phyloP scores from a whole-genome alignment of 2,797 vertebrate species.

The Chelidonichthys spinosus region DNA sequence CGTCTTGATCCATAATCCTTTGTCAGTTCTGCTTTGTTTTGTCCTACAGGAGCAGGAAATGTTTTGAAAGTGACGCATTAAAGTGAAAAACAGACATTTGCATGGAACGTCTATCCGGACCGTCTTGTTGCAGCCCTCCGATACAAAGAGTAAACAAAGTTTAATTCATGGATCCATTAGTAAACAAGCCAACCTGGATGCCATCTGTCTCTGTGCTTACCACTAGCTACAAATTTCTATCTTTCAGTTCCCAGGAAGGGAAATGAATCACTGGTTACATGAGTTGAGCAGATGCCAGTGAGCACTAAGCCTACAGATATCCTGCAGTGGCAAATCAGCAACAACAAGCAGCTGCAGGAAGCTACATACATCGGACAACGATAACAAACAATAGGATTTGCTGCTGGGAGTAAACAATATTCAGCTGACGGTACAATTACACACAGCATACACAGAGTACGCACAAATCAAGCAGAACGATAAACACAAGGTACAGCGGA shows the following conservation, averaged over 20 bases:
- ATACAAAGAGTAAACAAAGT: slow-evolving; percentile 40
- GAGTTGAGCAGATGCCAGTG: slow-evolving; percentile 63
- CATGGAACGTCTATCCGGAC: neutral
- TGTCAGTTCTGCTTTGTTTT: neutral
- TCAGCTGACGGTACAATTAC: slow-evolving; percentile 45
- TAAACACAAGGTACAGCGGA: slow-evolving; percentile 9
- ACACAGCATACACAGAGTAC: slow-evolving; percentile 6
- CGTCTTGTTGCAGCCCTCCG: neutral
- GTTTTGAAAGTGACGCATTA: neutral
- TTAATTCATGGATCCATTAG: slow-evolving; percentile 41
- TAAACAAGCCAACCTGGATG: slow-evolving; percentile 47
- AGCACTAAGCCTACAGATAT: slow-evolving; percentile 47
- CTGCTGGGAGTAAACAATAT: slow-evolving; percentile 41
- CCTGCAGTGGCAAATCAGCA: slow-evolving; percentile 49
- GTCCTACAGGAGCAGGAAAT: neutral
- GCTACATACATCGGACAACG: slow-evolving; percentile 42
- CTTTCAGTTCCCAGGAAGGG: slow-evolving; percentile 41
- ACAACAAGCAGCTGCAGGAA: slow-evolving; percentile 47
- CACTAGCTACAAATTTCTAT: slow-evolving; percentile 51
- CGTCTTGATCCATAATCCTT: neutral
- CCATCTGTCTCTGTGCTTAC: slow-evolving; percentile 60
- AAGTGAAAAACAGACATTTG: neutral
- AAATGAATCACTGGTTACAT: slow-evolving; percentile 56
- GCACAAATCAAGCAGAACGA: slow-evolving; percentile 38
- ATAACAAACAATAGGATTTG: slow-evolving; percentile 54